Base-by-base conservation (phyloP, 2,797 vertebrate genomes). In the Sebastes trivittatus region DNA sequence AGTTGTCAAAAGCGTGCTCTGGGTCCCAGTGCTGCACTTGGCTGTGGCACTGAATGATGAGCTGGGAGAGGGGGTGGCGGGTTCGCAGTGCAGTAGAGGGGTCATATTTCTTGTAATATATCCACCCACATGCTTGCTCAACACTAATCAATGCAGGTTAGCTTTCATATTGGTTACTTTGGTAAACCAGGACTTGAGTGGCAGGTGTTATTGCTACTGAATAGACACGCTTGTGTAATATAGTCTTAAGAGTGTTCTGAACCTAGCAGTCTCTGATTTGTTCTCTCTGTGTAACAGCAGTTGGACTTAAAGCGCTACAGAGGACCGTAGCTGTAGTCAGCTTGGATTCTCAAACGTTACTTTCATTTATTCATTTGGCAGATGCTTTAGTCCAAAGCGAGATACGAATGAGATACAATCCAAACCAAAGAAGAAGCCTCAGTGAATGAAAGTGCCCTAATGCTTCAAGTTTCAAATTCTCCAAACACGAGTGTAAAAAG, bases 1-100 rank as follows among this genome's bases (percentile, higher is more conserved):
- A 90, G 84, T 36, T 62, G 77, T 87, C 80, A 81, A 25, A 87
- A 89, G 70, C 18, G 30, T 74, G 74, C 68, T 52, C 52, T 6
- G 60, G 80, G 68, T 69, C 30, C 23, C 61, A 14, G 38, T 42
- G 11, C 59, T 68, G 49, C 0, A 32, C 82, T 89, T 84, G 81
- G 87, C 86, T 18, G 56, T 25, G 38, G 65, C 74, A 75, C 10
- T 6, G 3, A 68, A 71, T 5, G 66, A 59, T 76, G 73, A 80
- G 84, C 67, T 11, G 2, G 38, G 38, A 69, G 25, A 54, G 66
- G 66, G 42, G 60, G 20, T 5, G 59, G 25, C 6, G 4, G 42
- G 20, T 32, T 61, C 11, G 10, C 54, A 30, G 42, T 38, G 70
- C 66, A 65, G 58, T 1, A 63, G 34, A 5, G 49, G 72, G 42